Evolutionary conservation across 2,888 invertebrate species (phyloP), one percentile per base, ranked within the genome.

Genomic region (Epinotia nisella): DNA sequence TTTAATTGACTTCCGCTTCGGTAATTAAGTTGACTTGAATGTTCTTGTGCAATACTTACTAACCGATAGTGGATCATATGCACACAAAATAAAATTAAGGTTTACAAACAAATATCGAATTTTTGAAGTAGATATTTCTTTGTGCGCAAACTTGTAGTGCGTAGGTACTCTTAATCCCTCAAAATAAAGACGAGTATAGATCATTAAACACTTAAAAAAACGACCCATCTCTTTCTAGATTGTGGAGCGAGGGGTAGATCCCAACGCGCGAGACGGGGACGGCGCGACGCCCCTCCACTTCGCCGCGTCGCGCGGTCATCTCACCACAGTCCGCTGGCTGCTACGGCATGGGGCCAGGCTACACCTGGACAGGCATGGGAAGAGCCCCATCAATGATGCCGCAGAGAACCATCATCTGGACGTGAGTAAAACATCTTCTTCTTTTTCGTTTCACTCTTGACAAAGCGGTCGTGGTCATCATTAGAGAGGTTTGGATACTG

Each of bases 351-450:
- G 98, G 0, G 98, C 97, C 35, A 94, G 96, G 77, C 94, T 98
- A 24, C 96, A 96, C 17, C 92, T 97, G 76, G 98, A 98, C 89
- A 96, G 97, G 83, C 97, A 96, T 80, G 98, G 98, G 74, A 98
- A 98, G 89, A 97, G 97, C 83, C 98, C 98, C 4, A 96, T 98
- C 78, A 98, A 98, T 84, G 98, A 98, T 86, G 98, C 98, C 0
- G 98, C 98, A 10, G 98, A 98, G 85, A 97, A 98, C 84, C 97
- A 98, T 85, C 97, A 98, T 84, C 95, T 97, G 78, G 97, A 98
- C 95, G 98, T 97, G 87, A 80, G 81, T 21, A n/a, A 9, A 35
- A n/a, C n/a, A 0, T 0, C 29, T 29, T 29, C 29, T 29, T 29
- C 29, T 2, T 29, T 29, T 29, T 29, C 7, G 29, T 29, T 29